Percentiles rank a stretch among this genome's conserved stretches.
Conservation (phyloP, 2,888 invertebrate species). For the Pachliopta kotzebuea region DNA sequence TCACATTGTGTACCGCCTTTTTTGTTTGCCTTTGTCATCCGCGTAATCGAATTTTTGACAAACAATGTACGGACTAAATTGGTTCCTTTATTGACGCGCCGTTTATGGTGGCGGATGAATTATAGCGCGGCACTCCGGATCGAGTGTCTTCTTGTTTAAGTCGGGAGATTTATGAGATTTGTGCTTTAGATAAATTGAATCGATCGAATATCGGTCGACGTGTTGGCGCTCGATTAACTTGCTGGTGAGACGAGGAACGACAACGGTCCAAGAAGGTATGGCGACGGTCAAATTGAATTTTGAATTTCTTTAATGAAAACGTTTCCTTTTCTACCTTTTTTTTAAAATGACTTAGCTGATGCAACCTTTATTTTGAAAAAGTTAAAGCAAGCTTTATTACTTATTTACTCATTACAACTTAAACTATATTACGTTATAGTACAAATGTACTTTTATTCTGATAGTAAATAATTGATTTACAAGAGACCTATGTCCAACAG, state of each 20-base stretch:
- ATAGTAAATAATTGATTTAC: too few species aligned
- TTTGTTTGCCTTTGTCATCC: constrained; percentile 52
- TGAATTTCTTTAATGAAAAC: neutral
- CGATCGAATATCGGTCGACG: constrained; percentile 26
- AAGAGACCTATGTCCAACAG: too few species aligned
- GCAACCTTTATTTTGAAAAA: neutral
- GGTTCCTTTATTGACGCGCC: constrained; percentile 65
- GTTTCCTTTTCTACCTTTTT: neutral
- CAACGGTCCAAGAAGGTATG: neutral
- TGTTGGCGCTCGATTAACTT: constrained; percentile 13
- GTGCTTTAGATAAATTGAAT: constrained; percentile 30
- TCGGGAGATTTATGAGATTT: constrained; percentile 33
- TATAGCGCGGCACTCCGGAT: constrained; percentile 48
- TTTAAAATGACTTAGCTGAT: too few species aligned
- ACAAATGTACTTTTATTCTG: too few species aligned
- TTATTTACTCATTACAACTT: too few species aligned
- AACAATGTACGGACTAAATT: constrained; percentile 73
- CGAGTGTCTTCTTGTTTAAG: constrained; percentile 34
- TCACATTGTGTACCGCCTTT: constrained; percentile 39
- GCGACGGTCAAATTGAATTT: neutral
- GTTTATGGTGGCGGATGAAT: constrained; percentile 55
- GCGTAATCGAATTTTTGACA: constrained; percentile 75
- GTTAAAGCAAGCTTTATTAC: too few species aligned
- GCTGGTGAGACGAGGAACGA: neutral
- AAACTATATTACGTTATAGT: too few species aligned